Conservation (phyloP, 2,797 vertebrate genomes). For the Coracias cyanogaster region DNA sequence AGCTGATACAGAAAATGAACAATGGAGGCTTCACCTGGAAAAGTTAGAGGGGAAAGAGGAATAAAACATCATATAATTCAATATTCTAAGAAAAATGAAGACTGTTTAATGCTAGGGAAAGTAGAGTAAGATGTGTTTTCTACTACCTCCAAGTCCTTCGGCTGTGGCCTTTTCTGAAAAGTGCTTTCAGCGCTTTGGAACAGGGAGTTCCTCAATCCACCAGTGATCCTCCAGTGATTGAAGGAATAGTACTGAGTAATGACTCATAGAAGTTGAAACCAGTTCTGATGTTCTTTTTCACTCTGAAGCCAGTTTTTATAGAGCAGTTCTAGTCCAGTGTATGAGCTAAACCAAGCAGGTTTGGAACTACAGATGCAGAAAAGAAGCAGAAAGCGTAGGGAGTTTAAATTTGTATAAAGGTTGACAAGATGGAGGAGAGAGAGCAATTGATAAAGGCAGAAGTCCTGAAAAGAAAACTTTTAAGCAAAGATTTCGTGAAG, state of each 20-base stretch:
- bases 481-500: background rate
- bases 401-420: constrained; percentile 13
- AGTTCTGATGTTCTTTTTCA: background rate
- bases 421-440: background rate
- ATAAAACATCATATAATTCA: background rate
- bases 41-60: background rate
- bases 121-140: background rate
- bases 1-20: background rate
- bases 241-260: background rate
- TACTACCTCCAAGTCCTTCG: background rate
- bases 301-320: background rate
- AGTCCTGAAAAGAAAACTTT: background rate
- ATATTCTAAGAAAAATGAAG: background rate
- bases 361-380: background rate
- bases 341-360: background rate
- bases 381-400: constrained; percentile 9
- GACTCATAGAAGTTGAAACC: background rate
- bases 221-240: background rate
- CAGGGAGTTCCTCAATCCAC: background rate
- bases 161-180: background rate
- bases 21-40: background rate
- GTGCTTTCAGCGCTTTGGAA: background rate
- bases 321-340: background rate
- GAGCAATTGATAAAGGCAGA: background rate
- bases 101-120: background rate